A percentile compares a stretch with the other conserved stretches of the same genome.
Conservation (phyloP, 2,888 invertebrate genomes). For the Uropetala carovei region DNA sequence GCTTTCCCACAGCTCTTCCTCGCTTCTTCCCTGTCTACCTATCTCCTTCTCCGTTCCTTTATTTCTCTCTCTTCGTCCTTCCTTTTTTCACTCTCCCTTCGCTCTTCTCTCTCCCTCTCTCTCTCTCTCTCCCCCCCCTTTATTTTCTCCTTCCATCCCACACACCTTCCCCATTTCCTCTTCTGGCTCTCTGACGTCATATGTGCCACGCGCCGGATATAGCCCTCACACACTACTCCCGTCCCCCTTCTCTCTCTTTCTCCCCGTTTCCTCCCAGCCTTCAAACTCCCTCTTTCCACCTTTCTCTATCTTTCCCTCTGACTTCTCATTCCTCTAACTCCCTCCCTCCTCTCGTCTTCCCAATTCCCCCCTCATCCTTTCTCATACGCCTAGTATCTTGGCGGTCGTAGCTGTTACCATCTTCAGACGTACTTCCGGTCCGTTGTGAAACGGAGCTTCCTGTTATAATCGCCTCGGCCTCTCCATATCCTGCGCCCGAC, state of each 20-base stretch:
- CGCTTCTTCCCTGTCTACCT: neutral
- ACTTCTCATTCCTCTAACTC: neutral
- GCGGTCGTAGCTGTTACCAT: constrained; percentile 56
- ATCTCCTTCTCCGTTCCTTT: neutral
- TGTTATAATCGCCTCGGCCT: constrained; percentile 44
- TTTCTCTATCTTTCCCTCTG: neutral
- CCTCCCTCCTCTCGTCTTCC: neutral
- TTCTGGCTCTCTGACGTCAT: constrained; percentile 59
- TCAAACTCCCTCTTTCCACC: too few species aligned
- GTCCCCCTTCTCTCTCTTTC: neutral
- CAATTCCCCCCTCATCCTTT: neutral
- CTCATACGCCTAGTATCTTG: constrained; percentile 37
- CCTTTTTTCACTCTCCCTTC: neutral
- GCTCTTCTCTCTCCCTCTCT: neutral
- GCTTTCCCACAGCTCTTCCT: neutral
- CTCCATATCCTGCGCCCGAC: neutral
- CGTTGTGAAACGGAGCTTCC: constrained; percentile 60
- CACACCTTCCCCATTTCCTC: constrained; percentile 45
- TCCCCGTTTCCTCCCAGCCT: neutral
- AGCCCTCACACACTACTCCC: constrained; percentile 30
- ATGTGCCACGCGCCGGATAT: constrained; percentile 56
- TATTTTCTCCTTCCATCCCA: neutral
- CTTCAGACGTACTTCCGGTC: constrained; percentile 58
- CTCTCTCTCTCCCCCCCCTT: neutral
- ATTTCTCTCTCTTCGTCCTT: neutral